Evolutionary conservation across 2,888 invertebrate genomes (phyloP), one percentile per base, ranked within the genome.

Genomic region (Glaucopsyche alexis): DNA sequence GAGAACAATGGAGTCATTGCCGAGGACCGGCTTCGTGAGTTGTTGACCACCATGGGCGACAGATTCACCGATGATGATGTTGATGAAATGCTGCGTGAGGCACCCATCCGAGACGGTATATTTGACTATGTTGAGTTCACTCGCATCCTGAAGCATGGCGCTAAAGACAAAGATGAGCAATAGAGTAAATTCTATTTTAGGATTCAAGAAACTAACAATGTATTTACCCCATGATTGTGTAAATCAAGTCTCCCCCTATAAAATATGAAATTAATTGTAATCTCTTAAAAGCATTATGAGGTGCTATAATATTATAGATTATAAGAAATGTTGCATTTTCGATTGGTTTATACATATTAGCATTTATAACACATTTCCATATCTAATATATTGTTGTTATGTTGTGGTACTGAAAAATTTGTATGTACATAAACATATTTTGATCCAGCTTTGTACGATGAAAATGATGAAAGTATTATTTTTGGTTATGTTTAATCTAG

Each of bases 101-200:
- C 99, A 49, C 99, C 99, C 5, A 99, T 99, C 82, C 97, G 98
- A 82, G 96, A 96, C 71, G 96, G 97, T 0, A 94, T 98, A 86
- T 99, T 99, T 85, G 98, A 99, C 92, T 99, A 99, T 85, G 96
- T 98, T 71, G 99, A 99, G 93, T 99, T 99, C 87, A 99, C 99
- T 50, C 96, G 99, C 84, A 99, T 99, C 84, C 94, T 99, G 80
- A 99, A 99, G 87, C 99, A 99, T 82, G 99, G 99, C 71, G 99
- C 99, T 83, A 99, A 99, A 92, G 99, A 99, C 81, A 98, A 99
- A 89, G 99, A 99, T 89, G 99, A 99, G 84, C 97, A 97, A 91
- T 97, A 94, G 92, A 74, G 55, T 29, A 2, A 29, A 52, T 14
- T 49, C 14, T 5, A 14, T 29, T 52, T 40, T 42, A 42, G 29